Conservation (phyloP, 1,140 invertebrate species). For the Argopecten irradians region DNA sequence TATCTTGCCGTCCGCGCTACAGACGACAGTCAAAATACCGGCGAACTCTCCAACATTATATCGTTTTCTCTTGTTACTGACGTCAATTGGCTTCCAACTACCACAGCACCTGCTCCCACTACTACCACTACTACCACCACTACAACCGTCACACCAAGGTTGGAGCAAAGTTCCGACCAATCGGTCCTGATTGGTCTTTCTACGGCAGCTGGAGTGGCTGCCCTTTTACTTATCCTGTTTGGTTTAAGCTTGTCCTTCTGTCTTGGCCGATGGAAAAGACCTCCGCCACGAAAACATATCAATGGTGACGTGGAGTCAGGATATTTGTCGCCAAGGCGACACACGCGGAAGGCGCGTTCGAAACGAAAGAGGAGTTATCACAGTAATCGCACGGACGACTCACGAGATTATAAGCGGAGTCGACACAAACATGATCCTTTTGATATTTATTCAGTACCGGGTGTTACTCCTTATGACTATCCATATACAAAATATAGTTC, state of each 20-base stretch:
- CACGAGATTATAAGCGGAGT: neutral
- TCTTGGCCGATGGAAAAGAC: neutral
- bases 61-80: neutral
- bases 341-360: neutral
- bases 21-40: neutral
- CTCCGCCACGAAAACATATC: neutral
- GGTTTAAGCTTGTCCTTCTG: neutral
- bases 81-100: neutral
- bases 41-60: slow-evolving; percentile 1
- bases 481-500: neutral
- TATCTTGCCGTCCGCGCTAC: neutral
- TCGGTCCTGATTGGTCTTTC: neutral
- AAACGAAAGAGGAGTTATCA: neutral
- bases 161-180: neutral
- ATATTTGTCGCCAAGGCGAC: neutral
- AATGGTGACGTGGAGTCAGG: neutral
- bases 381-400: neutral
- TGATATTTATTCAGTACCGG: neutral
- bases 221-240: neutral
- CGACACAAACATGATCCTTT: neutral
- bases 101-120: neutral
- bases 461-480: neutral
- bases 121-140: neutral
- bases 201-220: neutral
- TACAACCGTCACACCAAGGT: neutral